A percentile compares a stretch with the other conserved stretches of the same genome.
These are phyloP conservation scores for Ectemnius continuus DNA, from an alignment of 2,888 invertebrate genomes.

Conservation along the genomic window DNA sequence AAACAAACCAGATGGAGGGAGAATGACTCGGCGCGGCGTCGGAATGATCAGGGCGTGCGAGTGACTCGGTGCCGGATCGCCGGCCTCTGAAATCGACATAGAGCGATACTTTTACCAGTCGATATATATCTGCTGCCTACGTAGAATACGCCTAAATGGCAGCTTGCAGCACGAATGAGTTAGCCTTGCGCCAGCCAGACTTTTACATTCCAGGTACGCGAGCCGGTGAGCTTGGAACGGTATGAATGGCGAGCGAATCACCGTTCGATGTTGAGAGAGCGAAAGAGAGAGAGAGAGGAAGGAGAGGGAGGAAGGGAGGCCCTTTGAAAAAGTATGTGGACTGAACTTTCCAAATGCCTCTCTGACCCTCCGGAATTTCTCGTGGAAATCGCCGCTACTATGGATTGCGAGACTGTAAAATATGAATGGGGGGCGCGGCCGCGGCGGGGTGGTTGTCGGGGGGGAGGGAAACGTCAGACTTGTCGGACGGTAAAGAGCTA, in stretches of 20 bases:
- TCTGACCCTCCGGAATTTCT: too few species aligned
- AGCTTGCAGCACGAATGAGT: conserved; percentile 39
- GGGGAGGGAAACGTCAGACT: neutral
- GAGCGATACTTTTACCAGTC: conserved; percentile 42
- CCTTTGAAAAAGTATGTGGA: too few species aligned
- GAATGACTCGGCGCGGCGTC: neutral
- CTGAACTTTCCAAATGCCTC: too few species aligned
- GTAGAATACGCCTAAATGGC: conserved; percentile 43
- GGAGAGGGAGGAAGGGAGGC: too few species aligned
- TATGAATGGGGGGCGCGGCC: too few species aligned
- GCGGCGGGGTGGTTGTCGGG: too few species aligned
- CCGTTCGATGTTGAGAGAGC: too few species aligned
- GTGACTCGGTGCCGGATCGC: conserved; percentile 5
- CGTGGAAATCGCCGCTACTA: too few species aligned
- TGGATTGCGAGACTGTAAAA: too few species aligned
- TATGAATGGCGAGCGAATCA: neutral
- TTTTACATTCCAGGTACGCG: neutral
- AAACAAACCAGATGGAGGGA: neutral
- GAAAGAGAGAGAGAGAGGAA: too few species aligned
- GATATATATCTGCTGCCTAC: conserved; percentile 18
- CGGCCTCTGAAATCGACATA: conserved; percentile 18
- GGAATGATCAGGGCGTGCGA: neutral
- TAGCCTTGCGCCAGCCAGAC: conserved; percentile 22
- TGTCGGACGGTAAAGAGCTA: neutral
- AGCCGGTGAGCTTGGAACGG: neutral